phyloP scores from a whole-genome alignment of 2,113 vertebrate genomes.

The Hydrochoerus hydrochaeris region DNA sequence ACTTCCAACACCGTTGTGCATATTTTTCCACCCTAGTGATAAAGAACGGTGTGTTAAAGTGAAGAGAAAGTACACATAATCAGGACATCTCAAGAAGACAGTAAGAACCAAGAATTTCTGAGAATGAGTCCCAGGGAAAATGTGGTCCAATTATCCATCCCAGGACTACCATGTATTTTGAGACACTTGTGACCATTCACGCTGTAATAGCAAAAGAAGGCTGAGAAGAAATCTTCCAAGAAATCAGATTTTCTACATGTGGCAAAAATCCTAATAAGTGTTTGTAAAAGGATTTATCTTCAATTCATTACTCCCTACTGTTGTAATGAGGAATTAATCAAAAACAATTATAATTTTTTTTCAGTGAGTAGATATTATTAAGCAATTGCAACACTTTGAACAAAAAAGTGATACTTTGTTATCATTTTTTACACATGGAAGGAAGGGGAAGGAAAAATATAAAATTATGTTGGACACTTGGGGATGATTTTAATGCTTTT shows the following conservation, averaged over 20 bases:
- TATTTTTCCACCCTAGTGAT: not conserved
- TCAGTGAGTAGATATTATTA: not conserved
- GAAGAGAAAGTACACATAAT: not conserved
- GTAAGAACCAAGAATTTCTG: not conserved
- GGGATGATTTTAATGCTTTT: not conserved
- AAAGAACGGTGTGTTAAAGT: not conserved
- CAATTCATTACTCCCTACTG: not conserved
- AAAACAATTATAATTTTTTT: constrained; percentile 23
- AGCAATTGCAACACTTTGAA: constrained; percentile 14
- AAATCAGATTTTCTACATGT: not conserved
- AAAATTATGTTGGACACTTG: constrained; percentile 1
- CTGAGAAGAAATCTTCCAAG: not conserved
- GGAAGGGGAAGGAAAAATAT: not conserved
- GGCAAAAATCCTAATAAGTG: not conserved
- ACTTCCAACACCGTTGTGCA: not conserved
- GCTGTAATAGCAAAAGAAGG: not conserved
- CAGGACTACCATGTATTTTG: not conserved
- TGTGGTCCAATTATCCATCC: not conserved
- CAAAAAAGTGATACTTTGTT: not conserved
- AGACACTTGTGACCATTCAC: not conserved
- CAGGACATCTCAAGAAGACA: not conserved
- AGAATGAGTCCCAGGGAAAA: not conserved
- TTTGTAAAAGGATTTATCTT: not conserved
- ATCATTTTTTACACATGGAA: constrained; percentile 25
- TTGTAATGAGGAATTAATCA: not conserved